A percentile compares a stretch with the other conserved stretches of the same genome.
Evolutionary conservation across 2,113 vertebrate genomes (phyloP).

Genomic region (Clarias macrocephalus): DNA sequence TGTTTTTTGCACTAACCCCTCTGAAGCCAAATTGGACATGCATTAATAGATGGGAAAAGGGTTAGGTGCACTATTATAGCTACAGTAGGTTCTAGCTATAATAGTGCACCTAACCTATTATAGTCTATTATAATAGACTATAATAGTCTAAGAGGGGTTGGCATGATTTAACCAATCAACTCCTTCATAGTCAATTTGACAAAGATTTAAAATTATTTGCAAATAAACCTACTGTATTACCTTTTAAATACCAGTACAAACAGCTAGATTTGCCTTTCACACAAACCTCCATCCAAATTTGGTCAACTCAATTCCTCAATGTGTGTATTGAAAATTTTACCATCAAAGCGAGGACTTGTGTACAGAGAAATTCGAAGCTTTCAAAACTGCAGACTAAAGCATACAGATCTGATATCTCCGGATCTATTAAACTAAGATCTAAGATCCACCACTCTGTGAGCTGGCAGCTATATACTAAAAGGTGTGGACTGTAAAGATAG

Average conservation of each 20-base stretch:
- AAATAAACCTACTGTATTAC: not conserved
- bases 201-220: not conserved
- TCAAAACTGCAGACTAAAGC: slow-evolving; percentile 20
- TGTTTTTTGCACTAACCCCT: no score
- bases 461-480: slow-evolving; percentile 18
- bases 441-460: slow-evolving; percentile 13
- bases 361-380: not conserved
- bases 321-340: not conserved
- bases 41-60: not conserved
- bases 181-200: not conserved
- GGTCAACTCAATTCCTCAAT: not conserved
- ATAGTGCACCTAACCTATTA: no score
- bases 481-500: slow-evolving; percentile 25
- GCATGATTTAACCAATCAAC: not conserved
- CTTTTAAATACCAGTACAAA: not conserved
- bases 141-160: not conserved
- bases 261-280: not conserved
- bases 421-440: slow-evolving; percentile 11
- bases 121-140: no score
- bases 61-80: not conserved
- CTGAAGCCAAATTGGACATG: not conserved
- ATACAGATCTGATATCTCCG: slow-evolving; percentile 26
- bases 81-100: no score
- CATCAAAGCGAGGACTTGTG: not conserved
- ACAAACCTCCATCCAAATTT: not conserved